Base-by-base conservation (phyloP, 2,888 invertebrate genomes). In the Tipula confusa region DNA sequence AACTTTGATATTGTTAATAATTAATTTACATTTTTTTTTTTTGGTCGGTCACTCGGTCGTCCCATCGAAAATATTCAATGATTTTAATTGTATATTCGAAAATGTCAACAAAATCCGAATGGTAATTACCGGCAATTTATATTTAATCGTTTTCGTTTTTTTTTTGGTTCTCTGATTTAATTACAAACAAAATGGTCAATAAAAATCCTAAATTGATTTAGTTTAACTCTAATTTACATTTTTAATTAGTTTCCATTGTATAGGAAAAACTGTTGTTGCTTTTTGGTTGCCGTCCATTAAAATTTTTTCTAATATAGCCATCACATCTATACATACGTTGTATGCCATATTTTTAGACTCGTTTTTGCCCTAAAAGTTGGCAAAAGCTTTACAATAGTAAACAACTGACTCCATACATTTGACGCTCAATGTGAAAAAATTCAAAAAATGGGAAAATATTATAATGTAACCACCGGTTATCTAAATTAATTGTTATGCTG, bases 131-230 rank as follows among this genome's bases (percentile, higher is more conserved):
- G 64, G 64, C 64, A 64, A 64, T 64, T 64, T 64, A 24, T 64
- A 13, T 24, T 64, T 64, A 64, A 64, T 64, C 64, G 64, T 64
- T 64, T 64, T 64, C 64, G 64, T 24, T 64, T 64, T 64, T 64
- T n/a, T n/a, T n/a, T n/a, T n/a, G n/a, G 9, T 64, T 24, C 18
- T 64, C 64, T 24, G 64, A 64, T 64, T 64, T 64, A 64, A 64
- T 64, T 64, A 64, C 64, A 9, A 24, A 11, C 64, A 24, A 64
- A 64, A 64, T 64, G 64, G 64, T 24, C 64, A 64, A 64, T 64
- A 64, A 64, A 33, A 64, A 24, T 64, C 64, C 64, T 64, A 64
- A 64, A 64, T 64, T 64, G 64, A 64, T 64, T 64, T 64, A 64
- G 64, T 24, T 18, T 18, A 64, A 64, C 9, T 64, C 64, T 18